Evolutionary conservation across 2,888 invertebrate genomes (phyloP), one percentile per base, ranked within the genome.

Genomic region (Ectemnius lituratus): DNA sequence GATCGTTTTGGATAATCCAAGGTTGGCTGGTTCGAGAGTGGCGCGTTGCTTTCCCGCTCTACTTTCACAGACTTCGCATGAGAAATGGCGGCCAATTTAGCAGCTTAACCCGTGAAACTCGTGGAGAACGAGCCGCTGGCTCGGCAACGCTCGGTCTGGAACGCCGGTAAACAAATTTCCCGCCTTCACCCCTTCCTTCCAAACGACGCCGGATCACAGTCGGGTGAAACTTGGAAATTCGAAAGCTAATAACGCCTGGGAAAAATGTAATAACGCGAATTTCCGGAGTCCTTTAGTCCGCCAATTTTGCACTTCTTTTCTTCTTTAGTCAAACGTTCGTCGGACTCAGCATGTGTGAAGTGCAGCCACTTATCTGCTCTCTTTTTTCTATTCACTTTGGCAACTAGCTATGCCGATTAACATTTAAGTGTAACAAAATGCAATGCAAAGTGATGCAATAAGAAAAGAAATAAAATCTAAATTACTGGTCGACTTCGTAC

Each of bases 71-170:
- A 64, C 28, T 56, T 57, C 62, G 65, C 62, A 65, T 69, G 75
- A 75, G 65, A 68, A 66, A 75, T 69, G 68, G 62, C 62, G 37
- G 56, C 68, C 68, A 73, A 78, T 77, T 73, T 78, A 70, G 49
- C 56, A 67, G 66, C 67, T 65, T 62, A 65, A 61, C 47, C 46
- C 46, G 60, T 56, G 56, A 75, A 77, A 71, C 65, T 67, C 63
- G 28, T 18, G 45, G 28, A 76, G 65, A 69, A 28, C 68, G 63
- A 64, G 72, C 58, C 46, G 62, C 61, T 27, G 64, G 49, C 28
- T 37, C 2, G 23, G 2, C 23, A 23, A 1, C 2, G 46, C 46
- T 13, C 57, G 45, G 56, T 23, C 58, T 49, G 49, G 65, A 62
- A 58, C 23, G 57, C 52, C 52, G 20, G 57, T 76, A 67, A 73